Evolutionary conservation across 30 jellyfish, hydroid and myxozoan genomes (phyloP), one percentile per base, ranked within the genome.

Genomic region (Turritopsis rubra): DNA sequence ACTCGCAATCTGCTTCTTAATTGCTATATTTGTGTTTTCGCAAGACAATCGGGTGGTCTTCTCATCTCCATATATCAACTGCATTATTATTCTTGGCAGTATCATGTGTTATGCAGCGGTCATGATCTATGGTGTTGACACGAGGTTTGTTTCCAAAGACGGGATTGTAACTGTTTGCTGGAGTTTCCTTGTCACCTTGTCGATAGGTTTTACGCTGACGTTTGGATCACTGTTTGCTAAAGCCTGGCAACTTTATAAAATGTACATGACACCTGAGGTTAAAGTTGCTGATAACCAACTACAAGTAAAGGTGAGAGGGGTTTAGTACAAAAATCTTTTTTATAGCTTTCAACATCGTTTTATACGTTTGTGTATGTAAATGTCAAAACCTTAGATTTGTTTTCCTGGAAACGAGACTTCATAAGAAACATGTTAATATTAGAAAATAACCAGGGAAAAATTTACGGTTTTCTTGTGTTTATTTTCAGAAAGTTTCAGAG

Each of bases 141-240:
- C 95, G 52, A 75, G 97, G 72, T 72, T 90, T 21, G 75, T 86
- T 13, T 52, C 54, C 21, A 71, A 81, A 85, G 71, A 28, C 5
- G 28, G 66, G 77, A 75, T 86, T 1, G 92, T 91, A 0, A n/a
- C 54, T 24, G 80, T 86, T 70, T 76, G 53, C 23, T 84, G 83
- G 95, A 83, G 65, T 22, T 85, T 85, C 65, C 80, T 72, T 0
- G 81, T 91, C 89, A 77, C 88, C 20, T 41, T 90, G 79, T 66
- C 89, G 18, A 74, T 85, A 76, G 97, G 97, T 24, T 90, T 90
- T 54, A 90, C 97, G 1, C 66, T 90, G 72, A 83, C 92, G 16
- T 90, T 90, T 65, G 97, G 97, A 7, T 91, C 95, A 19, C 75
- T 90, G 85, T 90, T 90, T 30, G 82, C 95, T 52, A 90, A 90